phyloP scores from a whole-genome alignment of 2,797 vertebrate genomes.

The Capromys pilorides region DNA sequence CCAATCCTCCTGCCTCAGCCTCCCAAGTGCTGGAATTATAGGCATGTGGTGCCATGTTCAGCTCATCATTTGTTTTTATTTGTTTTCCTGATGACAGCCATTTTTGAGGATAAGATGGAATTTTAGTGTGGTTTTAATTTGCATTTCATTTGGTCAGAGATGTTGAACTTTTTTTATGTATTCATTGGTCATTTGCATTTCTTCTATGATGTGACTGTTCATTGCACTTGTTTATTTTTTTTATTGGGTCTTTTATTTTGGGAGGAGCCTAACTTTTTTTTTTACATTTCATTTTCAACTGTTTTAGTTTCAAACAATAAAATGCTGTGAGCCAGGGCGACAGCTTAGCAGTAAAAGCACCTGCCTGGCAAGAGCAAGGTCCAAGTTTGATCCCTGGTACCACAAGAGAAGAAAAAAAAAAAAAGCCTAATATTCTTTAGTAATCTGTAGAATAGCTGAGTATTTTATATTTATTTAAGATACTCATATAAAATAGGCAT shows the following conservation, averaged over 20 bases:
- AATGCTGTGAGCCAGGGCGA: neutral
- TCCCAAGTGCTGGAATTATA: too few relatives aligned
- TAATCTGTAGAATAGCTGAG: neutral
- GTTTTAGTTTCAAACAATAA: neutral
- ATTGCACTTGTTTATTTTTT: neutral
- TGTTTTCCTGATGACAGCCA: neutral
- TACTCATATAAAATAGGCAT: constrained; percentile 1
- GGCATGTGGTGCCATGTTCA: too few relatives aligned
- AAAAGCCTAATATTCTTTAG: neutral
- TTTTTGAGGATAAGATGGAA: neutral
- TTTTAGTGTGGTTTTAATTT: neutral
- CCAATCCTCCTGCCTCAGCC: too few relatives aligned
- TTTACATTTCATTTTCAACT: neutral
- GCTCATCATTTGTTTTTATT: neutral
- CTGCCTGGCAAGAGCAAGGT: too few relatives aligned
- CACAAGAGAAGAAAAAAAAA: too few relatives aligned
- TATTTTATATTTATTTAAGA: neutral
- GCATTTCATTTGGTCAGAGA: neutral
- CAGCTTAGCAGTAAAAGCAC: too few relatives aligned
- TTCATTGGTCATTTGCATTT: neutral
- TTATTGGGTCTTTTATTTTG: neutral
- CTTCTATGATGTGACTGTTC: neutral
- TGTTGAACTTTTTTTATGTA: neutral
- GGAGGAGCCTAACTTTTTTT: neutral
- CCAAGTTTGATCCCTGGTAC: too few relatives aligned